phyloP scores from a whole-genome alignment of 1,140 invertebrate genomes.

The Pristionchus pacificus region DNA sequence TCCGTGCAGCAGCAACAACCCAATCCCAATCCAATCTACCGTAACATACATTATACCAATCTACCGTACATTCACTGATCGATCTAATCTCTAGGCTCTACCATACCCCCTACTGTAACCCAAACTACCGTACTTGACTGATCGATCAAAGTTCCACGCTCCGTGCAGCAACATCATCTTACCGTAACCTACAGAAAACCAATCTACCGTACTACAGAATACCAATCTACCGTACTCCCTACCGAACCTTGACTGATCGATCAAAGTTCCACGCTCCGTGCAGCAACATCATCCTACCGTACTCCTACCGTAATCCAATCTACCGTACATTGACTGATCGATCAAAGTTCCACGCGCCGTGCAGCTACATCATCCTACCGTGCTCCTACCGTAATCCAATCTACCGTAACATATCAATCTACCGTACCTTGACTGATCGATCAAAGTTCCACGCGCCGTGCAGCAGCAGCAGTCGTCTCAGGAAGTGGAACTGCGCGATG shows the following conservation, averaged over 20 bases:
- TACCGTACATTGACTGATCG: slow-evolving; percentile 87
- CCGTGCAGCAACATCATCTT: slow-evolving; percentile 72
- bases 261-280: slow-evolving; percentile 98
- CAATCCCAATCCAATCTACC: no score
- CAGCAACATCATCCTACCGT: slow-evolving; percentile 65
- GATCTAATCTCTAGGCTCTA: slow-evolving; percentile 96
- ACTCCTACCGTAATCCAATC: no score
- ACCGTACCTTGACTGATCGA: slow-evolving; percentile 76
- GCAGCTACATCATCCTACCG: no score
- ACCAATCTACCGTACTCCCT: no score
- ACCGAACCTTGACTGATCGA: slow-evolving; percentile 84
- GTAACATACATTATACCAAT: no score
- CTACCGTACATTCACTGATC: slow-evolving; percentile 88
- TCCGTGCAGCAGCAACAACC: slow-evolving; percentile 71
- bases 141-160: slow-evolving; percentile 93
- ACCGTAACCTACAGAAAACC: no score
- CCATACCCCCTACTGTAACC: no score
- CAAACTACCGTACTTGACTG: slow-evolving; percentile 84
- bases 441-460: slow-evolving; percentile 98
- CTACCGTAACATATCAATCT: not conserved
- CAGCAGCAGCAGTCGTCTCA: slow-evolving; percentile 67
- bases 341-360: slow-evolving; percentile 97
- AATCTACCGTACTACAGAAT: no score
- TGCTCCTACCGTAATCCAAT: no score
- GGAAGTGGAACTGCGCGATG: slow-evolving; percentile 76